These are phyloP conservation scores for Apotomis turbidana DNA, from an alignment of 2,888 invertebrate genomes.

Conservation along the genomic window DNA sequence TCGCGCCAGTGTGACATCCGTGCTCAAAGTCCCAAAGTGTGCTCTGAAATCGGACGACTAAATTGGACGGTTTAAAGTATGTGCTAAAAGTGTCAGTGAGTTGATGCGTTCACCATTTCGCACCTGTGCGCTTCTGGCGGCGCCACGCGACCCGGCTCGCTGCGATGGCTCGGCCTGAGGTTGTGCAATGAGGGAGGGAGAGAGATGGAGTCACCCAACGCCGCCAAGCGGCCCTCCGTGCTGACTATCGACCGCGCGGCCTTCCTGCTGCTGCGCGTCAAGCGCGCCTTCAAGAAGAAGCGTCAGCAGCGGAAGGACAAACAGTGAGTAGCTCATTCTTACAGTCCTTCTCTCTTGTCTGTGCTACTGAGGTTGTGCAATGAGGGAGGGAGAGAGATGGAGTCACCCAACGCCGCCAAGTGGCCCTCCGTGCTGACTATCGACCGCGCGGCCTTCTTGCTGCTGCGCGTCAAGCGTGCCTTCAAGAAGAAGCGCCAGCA, in stretches of 20 bases:
- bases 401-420: slow-evolving; percentile 77
- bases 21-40: not conserved
- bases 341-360: not conserved
- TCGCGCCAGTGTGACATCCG: not conserved
- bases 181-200: slow-evolving; percentile 75
- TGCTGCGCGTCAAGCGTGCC: slow-evolving; percentile 93
- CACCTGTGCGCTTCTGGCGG: slow-evolving; percentile 50
- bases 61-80: not conserved
- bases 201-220: slow-evolving; percentile 76
- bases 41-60: not conserved
- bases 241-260: slow-evolving; percentile 95
- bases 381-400: slow-evolving; percentile 73
- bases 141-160: slow-evolving; percentile 73
- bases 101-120: slow-evolving; percentile 43
- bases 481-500: slow-evolving; percentile 95
- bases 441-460: slow-evolving; percentile 94
- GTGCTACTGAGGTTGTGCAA: slow-evolving; percentile 77
- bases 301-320: slow-evolving; percentile 93
- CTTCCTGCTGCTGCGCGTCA: slow-evolving; percentile 93
- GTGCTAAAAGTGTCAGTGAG: not conserved
- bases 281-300: slow-evolving; percentile 95
- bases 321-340: slow-evolving; percentile 85
- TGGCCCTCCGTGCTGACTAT: slow-evolving; percentile 90
- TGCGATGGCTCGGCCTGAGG: slow-evolving; percentile 82
- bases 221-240: slow-evolving; percentile 85